phyloP scores from a whole-genome alignment of 2,888 invertebrate species.

The Sarcophaga caerulescens region DNA sequence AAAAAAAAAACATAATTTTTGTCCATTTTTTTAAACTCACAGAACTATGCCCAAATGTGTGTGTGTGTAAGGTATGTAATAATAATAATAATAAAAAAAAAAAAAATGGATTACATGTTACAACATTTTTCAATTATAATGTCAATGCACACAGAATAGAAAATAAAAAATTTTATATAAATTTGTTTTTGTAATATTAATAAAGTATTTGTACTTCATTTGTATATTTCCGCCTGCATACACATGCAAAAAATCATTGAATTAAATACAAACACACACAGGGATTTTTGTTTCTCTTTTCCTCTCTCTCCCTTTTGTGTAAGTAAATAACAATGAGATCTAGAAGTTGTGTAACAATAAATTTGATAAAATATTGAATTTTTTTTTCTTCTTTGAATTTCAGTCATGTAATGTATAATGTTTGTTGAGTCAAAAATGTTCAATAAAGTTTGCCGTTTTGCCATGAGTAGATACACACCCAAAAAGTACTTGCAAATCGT shows the following conservation, averaged over 20 bases:
- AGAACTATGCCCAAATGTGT: conserved; percentile 1
- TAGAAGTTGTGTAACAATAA: neutral
- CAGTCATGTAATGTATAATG: neutral
- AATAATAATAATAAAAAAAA: too few relatives aligned
- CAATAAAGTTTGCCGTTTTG: too few relatives aligned
- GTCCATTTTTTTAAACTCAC: too few relatives aligned
- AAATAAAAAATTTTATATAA: neutral
- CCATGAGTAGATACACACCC: too few relatives aligned
- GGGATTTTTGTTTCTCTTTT: neutral
- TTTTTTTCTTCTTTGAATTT: neutral
- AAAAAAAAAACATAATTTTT: too few relatives aligned
- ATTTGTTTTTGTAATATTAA: conserved; percentile 7
- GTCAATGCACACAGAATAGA: conserved; percentile 2
- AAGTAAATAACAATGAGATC: too few relatives aligned
- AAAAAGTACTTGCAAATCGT: too few relatives aligned
- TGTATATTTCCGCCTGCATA: conserved; percentile 12
- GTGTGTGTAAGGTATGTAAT: neutral
- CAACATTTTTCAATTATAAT: conserved; percentile 42
- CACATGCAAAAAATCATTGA: neutral
- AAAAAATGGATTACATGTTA: conserved; percentile 35
- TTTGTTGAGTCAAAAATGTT: neutral
- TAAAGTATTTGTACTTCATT: neutral
- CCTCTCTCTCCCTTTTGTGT: neutral
- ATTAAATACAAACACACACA: neutral
- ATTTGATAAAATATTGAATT: neutral